A percentile compares a stretch with the other conserved stretches of the same genome.
phyloP scores from a whole-genome alignment of 1,140 invertebrate species.

The Mercenaria mercenaria region DNA sequence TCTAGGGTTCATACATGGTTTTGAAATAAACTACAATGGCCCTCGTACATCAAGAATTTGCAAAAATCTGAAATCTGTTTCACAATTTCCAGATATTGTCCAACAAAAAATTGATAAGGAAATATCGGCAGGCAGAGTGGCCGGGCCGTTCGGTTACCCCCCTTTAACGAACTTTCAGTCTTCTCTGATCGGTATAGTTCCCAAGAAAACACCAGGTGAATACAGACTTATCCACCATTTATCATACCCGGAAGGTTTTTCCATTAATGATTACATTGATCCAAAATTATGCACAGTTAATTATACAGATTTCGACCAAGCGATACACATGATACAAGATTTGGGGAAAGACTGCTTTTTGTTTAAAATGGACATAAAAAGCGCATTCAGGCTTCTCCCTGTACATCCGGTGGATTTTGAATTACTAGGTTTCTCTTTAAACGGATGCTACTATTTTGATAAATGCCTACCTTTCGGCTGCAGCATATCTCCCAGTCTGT shows the following conservation, averaged over 20 bases:
- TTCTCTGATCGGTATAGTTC: constrained; percentile 32
- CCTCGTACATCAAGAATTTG: not conserved
- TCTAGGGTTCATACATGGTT: constrained; percentile 45
- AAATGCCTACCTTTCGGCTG: constrained; percentile 45
- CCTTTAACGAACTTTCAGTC: constrained; percentile 1
- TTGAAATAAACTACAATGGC: constrained; percentile 36
- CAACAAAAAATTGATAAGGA: constrained; percentile 43
- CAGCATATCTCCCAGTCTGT: not conserved
- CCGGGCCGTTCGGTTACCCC: not conserved
- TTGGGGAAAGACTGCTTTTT: constrained; percentile 19
- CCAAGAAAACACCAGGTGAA: constrained; percentile 43
- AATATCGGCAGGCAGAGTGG: constrained; percentile 7
- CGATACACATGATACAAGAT: constrained; percentile 63
- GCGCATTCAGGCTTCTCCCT: constrained; percentile 64
- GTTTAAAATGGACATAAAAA: constrained; percentile 62
- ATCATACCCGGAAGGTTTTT: constrained; percentile 44
- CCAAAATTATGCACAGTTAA: constrained; percentile 59
- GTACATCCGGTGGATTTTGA: not conserved
- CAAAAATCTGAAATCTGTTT: constrained; percentile 21
- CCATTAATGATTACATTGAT: constrained; percentile 69
- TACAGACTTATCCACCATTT: constrained; percentile 56
- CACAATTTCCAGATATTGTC: not conserved
- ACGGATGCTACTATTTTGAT: constrained; percentile 10
- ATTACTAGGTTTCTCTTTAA: constrained; percentile 15
- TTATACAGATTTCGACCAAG: constrained; percentile 67